Evolutionary conservation across 2,113 vertebrate genomes (phyloP), one percentile per base, ranked within the genome.

Genomic region (Charadrius vociferus): DNA sequence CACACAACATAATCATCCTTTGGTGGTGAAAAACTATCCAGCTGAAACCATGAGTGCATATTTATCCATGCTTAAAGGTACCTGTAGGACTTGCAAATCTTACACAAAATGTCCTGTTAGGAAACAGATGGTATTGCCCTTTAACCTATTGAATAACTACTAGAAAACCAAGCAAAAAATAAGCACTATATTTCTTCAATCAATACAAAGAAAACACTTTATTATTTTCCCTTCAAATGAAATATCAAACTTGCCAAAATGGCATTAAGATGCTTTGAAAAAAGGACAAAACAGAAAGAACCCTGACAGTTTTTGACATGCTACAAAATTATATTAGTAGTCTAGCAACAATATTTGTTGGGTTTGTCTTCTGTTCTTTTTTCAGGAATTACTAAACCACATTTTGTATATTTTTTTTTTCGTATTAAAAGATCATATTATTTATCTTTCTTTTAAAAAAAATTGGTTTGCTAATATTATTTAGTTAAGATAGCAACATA

Each of bases 1-100:
- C 99, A 97, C 99, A 98, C 98, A 98, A 98, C 98, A 98, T 99
- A 99, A 99, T 99, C 98, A 98, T 98, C 98, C 98, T 98, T 98
- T 98, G 98, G 98, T 98, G 97, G 98, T 98, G 98, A 98, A 99
- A 98, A 98, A 98, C 98, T 98, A 95, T 97, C 98, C 98, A 98
- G 98, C 98, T 98, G 98, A 98, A 98, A 97, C 98, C 97, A 97
- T 98, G 98, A 98, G 97, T 97, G 98, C 98, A 98, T 98, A 99
- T 98, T 98, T 98, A 98, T 98, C 98, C 98, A 95, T 96, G 98
- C 98, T 98, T 98, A 98, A 98, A 98, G 98, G 97, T 97, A 98
- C 98, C 98, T 98, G 97, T 98, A 98, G 98, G 98, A 98, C 98
- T 98, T 98, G 98, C 98, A 99, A 98, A 98, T 98, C 98, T 98